Percentiles rank a stretch among this genome's conserved stretches.
Evolutionary conservation across 2,797 vertebrate genomes (phyloP).

Genomic region (Apodemus agrarius): DNA sequence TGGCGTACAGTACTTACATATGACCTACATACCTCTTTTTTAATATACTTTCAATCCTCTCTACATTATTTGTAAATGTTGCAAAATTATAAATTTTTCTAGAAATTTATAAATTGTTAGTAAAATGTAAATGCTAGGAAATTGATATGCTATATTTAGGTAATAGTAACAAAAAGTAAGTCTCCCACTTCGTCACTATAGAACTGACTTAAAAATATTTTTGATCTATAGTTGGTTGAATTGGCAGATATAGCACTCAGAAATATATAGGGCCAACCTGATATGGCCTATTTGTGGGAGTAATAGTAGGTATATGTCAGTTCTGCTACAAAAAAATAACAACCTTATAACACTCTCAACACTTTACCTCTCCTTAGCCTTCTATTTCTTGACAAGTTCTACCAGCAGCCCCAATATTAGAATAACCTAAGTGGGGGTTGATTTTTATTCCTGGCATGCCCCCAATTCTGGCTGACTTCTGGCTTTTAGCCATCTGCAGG

Average conservation of each 20-base stretch:
- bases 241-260: background rate
- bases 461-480: conserved; percentile 49
- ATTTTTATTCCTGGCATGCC: conserved; percentile 39
- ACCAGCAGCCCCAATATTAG: background rate
- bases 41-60: background rate
- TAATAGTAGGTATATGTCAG: conserved; percentile 10
- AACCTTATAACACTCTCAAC: background rate
- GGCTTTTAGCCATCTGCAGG: conserved; percentile 8
- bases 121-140: background rate
- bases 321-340: conserved; percentile 15
- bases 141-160: background rate
- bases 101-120: background rate
- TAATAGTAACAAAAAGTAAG: background rate
- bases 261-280: background rate
- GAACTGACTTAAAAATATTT: background rate
- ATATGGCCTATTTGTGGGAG: background rate
- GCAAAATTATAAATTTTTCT: background rate
- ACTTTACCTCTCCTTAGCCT: background rate
- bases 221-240: background rate
- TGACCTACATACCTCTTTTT: background rate
- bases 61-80: background rate
- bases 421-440: too few species aligned
- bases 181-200: background rate
- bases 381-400: conserved; percentile 21
- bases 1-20: background rate